Evolutionary conservation across 2,113 vertebrate species (phyloP).

Genomic region (Euleptes europaea): DNA sequence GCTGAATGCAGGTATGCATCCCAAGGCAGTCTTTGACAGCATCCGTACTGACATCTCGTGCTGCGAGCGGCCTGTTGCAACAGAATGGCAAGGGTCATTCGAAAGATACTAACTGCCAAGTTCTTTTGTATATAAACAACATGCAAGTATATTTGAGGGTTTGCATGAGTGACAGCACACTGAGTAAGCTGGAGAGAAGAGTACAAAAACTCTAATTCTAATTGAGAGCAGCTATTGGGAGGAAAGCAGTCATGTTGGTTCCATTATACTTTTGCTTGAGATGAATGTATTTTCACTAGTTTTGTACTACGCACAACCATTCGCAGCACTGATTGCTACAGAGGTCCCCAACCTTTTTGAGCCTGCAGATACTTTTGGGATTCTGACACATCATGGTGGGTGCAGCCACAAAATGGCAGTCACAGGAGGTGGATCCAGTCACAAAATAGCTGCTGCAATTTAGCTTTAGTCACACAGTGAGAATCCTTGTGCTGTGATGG

Average conservation of each 20-base stretch:
- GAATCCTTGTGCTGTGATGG: too few relatives aligned
- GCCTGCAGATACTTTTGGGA: too few relatives aligned
- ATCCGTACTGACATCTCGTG: constrained; percentile 46
- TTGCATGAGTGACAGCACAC: neutral
- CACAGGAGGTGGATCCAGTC: too few relatives aligned
- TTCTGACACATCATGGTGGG: too few relatives aligned
- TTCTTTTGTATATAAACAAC: constrained; percentile 32
- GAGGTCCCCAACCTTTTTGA: too few relatives aligned
- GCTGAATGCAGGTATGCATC: constrained; percentile 20
- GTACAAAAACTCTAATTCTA: constrained; percentile 2
- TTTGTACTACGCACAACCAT: too few relatives aligned
- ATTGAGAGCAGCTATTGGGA: neutral
- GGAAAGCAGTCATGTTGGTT: neutral
- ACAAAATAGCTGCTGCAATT: too few relatives aligned
- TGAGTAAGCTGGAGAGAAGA: neutral
- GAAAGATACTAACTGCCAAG: constrained; percentile 1
- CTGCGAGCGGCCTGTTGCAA: neutral
- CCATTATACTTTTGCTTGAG: too few relatives aligned
- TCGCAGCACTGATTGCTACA: too few relatives aligned
- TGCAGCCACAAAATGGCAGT: too few relatives aligned
- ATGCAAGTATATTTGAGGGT: constrained; percentile 13
- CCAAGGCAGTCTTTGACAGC: constrained; percentile 56
- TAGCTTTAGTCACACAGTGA: too few relatives aligned
- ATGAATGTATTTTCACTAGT: too few relatives aligned
- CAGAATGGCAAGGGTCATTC: constrained; percentile 37